phyloP scores from a whole-genome alignment of 2,113 vertebrate genomes.

The Motacilla alba region DNA sequence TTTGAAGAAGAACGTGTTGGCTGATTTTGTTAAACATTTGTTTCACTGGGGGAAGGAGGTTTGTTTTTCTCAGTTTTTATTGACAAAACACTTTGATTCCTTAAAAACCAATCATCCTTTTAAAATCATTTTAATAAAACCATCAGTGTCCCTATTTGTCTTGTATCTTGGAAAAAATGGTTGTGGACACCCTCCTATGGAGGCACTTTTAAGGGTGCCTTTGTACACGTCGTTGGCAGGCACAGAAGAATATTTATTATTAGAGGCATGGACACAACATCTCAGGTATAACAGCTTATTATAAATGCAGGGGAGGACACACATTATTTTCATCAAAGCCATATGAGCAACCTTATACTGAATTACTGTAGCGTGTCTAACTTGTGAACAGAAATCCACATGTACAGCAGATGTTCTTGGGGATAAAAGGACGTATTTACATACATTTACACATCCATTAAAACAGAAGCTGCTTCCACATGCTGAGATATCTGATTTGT shows the following conservation, averaged over 20 bases:
- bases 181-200: neutral
- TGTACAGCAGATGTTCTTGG: neutral
- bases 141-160: neutral
- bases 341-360: neutral
- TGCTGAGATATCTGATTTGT: neutral
- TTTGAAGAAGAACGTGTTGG: neutral
- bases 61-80: neutral
- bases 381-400: neutral
- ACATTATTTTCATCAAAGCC: neutral
- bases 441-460: neutral
- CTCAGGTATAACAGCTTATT: neutral
- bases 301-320: neutral
- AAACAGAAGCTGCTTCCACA: neutral
- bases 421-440: neutral
- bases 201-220: neutral
- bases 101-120: neutral
- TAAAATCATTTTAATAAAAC: neutral
- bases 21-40: neutral
- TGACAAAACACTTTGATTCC: neutral
- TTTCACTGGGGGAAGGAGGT: fast-evolving
- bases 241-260: neutral
- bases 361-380: neutral
- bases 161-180: neutral
- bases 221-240: fast-evolving
- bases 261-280: neutral